These are phyloP conservation scores for Mamestra configurata DNA, from an alignment of 1,140 invertebrate species.

Conservation along the genomic window DNA sequence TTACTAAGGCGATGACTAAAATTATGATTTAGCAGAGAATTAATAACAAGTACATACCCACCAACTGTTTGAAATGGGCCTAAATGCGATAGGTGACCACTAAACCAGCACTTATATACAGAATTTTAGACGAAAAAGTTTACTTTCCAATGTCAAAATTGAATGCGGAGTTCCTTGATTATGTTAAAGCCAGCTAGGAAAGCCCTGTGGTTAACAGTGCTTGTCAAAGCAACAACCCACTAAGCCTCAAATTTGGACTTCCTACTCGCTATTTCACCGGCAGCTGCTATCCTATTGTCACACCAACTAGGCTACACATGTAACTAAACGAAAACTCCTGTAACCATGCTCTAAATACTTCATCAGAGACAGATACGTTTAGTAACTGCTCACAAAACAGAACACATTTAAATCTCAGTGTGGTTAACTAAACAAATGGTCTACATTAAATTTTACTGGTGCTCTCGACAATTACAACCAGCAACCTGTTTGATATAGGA, in stretches of 20 bases:
- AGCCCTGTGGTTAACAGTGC: not conserved
- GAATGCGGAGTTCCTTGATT: not conserved
- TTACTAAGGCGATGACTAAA: not conserved
- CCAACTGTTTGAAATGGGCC: too few relatives aligned
- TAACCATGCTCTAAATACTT: conserved; percentile 25
- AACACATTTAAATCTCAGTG: conserved; percentile 18
- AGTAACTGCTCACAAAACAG: not conserved
- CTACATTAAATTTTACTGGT: conserved; percentile 29
- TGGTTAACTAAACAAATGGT: conserved; percentile 30
- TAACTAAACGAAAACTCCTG: conserved; percentile 13
- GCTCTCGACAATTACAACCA: conserved; percentile 8
- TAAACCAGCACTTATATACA: too few relatives aligned
- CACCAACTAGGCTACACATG: not conserved
- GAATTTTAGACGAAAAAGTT: too few relatives aligned
- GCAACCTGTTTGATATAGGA: conserved; percentile 23
- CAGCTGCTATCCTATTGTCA: conserved; percentile 16
- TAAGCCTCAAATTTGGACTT: not conserved
- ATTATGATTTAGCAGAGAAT: not conserved
- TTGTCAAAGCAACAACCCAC: not conserved
- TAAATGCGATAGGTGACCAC: too few relatives aligned
- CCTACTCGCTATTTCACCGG: not conserved
- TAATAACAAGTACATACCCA: too few relatives aligned
- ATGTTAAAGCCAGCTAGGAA: not conserved
- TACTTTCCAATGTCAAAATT: not conserved
- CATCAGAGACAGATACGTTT: not conserved